Percentiles rank a stretch among this genome's conserved stretches.
phyloP scores from a whole-genome alignment of 37 sponge, comb jelly and placozoan species.

The Cliona cf. orientalis region DNA sequence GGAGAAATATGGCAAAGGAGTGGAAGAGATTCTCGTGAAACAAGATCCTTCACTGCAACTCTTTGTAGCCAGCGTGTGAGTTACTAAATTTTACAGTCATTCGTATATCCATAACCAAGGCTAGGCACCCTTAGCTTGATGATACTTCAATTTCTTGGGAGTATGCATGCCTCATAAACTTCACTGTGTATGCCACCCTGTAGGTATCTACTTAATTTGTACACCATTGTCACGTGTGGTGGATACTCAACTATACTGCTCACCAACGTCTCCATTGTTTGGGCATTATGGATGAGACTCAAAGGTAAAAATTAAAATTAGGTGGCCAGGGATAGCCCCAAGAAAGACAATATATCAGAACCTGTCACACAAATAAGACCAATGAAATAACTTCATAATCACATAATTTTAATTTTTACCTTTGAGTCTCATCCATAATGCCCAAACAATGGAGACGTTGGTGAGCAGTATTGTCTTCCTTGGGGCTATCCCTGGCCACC shows the following conservation, averaged over 20 bases:
- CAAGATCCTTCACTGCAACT: conserved; percentile 51
- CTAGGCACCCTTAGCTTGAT: background rate
- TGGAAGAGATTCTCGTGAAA: conserved; percentile 67
- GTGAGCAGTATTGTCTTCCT: conserved; percentile 55
- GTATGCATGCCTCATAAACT: background rate
- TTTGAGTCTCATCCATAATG: conserved; percentile 47
- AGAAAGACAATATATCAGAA: conserved; percentile 63
- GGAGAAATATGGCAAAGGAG: conserved; percentile 69
- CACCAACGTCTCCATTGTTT: conserved; percentile 50
- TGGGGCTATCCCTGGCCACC: conserved; percentile 70
- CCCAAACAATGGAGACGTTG: conserved; percentile 47
- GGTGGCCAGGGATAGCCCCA: conserved; percentile 70
- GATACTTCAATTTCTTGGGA: background rate
- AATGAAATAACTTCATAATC: no score
- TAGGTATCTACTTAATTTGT: conserved; percentile 88
- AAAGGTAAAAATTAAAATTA: conserved; percentile 88
- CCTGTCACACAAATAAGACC: background rate
- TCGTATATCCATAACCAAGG: background rate
- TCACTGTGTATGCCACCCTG: background rate
- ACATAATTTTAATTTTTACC: background rate
- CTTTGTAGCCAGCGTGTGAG: conserved; percentile 69
- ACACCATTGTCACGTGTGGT: conserved; percentile 74
- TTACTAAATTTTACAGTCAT: background rate
- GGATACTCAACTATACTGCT: conserved; percentile 69
- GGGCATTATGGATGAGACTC: conserved; percentile 51